Conservation (phyloP, 2,113 vertebrate species). For the Zosterops lateralis region DNA sequence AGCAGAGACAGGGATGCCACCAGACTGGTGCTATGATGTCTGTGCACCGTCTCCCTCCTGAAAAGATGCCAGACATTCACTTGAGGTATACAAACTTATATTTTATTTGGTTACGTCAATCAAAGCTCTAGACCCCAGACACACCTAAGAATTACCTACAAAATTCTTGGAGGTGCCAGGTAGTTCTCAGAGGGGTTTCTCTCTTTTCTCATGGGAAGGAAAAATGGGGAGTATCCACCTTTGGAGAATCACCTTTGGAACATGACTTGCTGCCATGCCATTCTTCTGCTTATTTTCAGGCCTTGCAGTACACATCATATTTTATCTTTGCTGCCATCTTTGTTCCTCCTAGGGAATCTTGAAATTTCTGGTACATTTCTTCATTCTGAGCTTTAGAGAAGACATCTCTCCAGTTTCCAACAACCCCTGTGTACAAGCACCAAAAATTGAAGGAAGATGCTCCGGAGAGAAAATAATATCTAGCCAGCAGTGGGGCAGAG, state of each 20-base stretch:
- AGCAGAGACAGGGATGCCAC: neutral
- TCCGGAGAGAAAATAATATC: neutral
- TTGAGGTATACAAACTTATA: neutral
- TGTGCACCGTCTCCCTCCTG: neutral
- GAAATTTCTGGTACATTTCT: conserved; percentile 80
- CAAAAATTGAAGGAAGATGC: neutral
- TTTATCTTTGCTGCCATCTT: conserved; percentile 73
- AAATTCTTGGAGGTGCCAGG: neutral
- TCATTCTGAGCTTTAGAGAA: conserved; percentile 79
- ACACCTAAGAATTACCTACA: neutral
- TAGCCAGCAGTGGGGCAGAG: neutral
- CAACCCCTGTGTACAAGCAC: conserved; percentile 68
- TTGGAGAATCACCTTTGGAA: neutral
- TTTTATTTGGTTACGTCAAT: neutral
- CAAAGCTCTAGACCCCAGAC: neutral
- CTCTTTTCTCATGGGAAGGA: neutral
- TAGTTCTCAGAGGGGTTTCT: neutral
- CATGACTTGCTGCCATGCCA: neutral
- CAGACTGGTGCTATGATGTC: neutral
- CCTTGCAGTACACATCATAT: conserved; percentile 76
- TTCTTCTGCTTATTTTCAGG: conserved; percentile 6
- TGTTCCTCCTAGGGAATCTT: conserved; percentile 72
- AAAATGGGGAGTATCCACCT: neutral
- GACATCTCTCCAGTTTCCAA: conserved; percentile 83
- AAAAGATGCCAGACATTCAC: neutral